Evolutionary conservation across 2,797 vertebrate species (phyloP).

Genomic region (Helostoma temminkii): DNA sequence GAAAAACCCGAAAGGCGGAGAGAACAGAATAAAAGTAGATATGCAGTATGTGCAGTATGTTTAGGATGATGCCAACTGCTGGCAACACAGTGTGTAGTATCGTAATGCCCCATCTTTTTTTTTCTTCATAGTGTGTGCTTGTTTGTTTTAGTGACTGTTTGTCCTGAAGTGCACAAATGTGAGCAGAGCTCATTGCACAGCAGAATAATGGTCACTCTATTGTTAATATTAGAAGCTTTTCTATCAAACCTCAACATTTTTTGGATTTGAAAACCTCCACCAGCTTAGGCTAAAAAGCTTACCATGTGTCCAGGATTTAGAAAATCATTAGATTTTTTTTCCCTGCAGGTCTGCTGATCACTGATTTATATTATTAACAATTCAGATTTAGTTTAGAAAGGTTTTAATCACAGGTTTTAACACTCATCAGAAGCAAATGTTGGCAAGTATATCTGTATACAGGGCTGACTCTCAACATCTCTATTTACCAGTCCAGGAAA

Average conservation of each 20-base stretch:
- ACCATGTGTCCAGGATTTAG: constrained; percentile 15
- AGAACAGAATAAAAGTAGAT: background rate
- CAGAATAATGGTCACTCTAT: constrained; percentile 21
- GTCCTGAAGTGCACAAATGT: constrained; percentile 19
- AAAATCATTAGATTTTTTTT: constrained; percentile 8
- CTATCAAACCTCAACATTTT: constrained; percentile 14
- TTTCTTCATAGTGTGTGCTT: background rate
- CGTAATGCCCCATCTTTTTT: background rate
- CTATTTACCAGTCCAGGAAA: too few species aligned
- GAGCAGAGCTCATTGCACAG: constrained; percentile 17
- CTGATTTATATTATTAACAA: constrained; percentile 1
- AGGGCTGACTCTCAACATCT: too few species aligned
- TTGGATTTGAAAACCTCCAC: constrained; percentile 28
- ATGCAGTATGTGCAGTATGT: background rate
- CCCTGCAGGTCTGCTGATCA: constrained; percentile 13
- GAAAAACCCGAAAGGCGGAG: background rate
- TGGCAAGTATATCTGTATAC: background rate
- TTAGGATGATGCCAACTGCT: background rate
- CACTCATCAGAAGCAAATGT: constrained; percentile 24
- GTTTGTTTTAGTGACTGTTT: constrained; percentile 4
- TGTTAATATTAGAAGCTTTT: constrained; percentile 3
- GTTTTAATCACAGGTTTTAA: constrained; percentile 4
- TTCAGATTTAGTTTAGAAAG: background rate
- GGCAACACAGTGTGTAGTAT: background rate
- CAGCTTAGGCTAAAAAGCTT: constrained; percentile 8